These are phyloP conservation scores for Gymnorhina tibicen DNA, from an alignment of 2,113 vertebrate species.

Conservation along the genomic window DNA sequence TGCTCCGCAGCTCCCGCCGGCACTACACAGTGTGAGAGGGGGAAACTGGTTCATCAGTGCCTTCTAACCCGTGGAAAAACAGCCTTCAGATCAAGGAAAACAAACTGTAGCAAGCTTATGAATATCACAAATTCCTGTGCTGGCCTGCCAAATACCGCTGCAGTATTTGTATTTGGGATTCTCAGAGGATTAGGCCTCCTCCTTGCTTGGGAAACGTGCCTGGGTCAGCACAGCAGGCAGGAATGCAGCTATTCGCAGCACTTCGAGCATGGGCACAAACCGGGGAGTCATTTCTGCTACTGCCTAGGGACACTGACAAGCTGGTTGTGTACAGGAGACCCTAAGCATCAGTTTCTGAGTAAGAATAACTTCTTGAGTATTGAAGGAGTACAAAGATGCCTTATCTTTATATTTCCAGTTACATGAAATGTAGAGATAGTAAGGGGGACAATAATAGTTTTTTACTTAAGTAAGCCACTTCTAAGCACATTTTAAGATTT, in stretches of 20 bases:
- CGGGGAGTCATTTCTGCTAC: background rate
- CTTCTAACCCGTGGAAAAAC: background rate
- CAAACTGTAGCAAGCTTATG: background rate
- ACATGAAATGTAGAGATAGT: background rate
- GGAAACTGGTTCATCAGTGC: background rate
- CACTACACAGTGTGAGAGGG: rapidly evolving
- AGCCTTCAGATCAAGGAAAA: background rate
- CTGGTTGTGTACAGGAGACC: background rate
- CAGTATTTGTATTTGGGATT: background rate
- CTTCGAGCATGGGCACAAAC: background rate
- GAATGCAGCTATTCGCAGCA: background rate
- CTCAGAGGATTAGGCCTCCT: background rate
- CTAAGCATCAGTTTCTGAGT: background rate
- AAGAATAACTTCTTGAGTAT: background rate
- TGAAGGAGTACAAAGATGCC: background rate
- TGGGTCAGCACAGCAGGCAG: background rate
- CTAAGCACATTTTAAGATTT: background rate
- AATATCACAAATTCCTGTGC: background rate
- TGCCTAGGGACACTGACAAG: background rate
- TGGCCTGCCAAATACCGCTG: background rate
- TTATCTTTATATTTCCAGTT: background rate
- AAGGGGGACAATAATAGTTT: background rate
- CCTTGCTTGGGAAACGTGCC: background rate
- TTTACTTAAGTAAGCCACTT: background rate
- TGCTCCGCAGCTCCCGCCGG: background rate